Evolutionary conservation across 2,888 invertebrate species (phyloP).

Genomic region (Brenthis daphne): DNA sequence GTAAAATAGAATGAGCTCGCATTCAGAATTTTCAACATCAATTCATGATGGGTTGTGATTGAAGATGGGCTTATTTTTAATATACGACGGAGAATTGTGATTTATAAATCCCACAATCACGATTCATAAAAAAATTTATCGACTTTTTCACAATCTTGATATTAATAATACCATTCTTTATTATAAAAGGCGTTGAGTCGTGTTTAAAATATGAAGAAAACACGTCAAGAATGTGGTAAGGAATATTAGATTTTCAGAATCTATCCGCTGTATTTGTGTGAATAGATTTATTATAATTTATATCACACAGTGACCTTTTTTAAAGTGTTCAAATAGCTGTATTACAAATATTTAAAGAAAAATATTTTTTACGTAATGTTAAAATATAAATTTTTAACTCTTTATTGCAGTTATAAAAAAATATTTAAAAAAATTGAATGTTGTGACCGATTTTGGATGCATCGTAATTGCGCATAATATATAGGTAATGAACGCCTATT

Average conservation of each 20-base stretch:
- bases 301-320: too few relatives aligned
- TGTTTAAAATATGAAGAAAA: slow-evolving; percentile 5
- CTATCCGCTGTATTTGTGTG: slow-evolving; percentile 8
- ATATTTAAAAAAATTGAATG: too few relatives aligned
- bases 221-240: not conserved
- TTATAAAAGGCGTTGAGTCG: not conserved
- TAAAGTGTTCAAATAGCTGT: too few relatives aligned
- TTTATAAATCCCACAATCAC: slow-evolving; percentile 12
- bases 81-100: slow-evolving; percentile 6
- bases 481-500: too few relatives aligned
- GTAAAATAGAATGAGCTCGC: slow-evolving; percentile 10
- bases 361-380: too few relatives aligned
- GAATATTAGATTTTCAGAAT: slow-evolving; percentile 4
- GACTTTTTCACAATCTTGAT: not conserved
- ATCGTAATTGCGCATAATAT: too few relatives aligned
- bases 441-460: too few relatives aligned
- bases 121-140: slow-evolving; percentile 5
- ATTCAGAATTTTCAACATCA: slow-evolving; percentile 12
- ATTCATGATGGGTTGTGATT: slow-evolving; percentile 17
- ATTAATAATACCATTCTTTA: not conserved
- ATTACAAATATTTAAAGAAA: too few relatives aligned
- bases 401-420: too few relatives aligned
- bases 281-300: slow-evolving; percentile 10
- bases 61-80: slow-evolving; percentile 15
- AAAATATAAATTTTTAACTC: too few relatives aligned